A percentile compares a stretch with the other conserved stretches of the same genome.
These are phyloP conservation scores for Amphipyra tragopoginis DNA, from an alignment of 2,888 invertebrate species.

Conservation along the genomic window DNA sequence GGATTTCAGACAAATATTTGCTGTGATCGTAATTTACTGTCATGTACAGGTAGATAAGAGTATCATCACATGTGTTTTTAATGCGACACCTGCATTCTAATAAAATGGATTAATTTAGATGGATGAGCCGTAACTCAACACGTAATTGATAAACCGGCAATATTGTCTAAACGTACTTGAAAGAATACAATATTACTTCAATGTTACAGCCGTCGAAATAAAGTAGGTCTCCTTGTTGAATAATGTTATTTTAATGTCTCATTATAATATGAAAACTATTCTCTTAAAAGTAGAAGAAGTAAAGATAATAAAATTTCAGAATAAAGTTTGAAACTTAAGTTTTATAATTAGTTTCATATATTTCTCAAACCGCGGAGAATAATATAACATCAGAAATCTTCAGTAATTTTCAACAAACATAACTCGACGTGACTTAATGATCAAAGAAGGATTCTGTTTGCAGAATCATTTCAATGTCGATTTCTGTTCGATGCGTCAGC, in stretches of 20 bases:
- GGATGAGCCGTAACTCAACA: neutral
- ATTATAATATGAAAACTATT: neutral
- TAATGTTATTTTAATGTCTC: neutral
- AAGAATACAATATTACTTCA: slow-evolving; percentile 34
- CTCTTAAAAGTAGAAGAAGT: neutral
- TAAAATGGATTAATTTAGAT: neutral
- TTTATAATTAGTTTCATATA: neutral
- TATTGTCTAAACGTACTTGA: slow-evolving; percentile 20
- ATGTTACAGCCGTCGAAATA: slow-evolving; percentile 13
- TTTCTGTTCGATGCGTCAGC: neutral
- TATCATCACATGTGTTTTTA: slow-evolving; percentile 1
- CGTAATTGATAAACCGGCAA: neutral
- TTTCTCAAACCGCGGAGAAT: neutral
- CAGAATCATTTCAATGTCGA: slow-evolving; percentile 4
- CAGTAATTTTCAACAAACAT: neutral
- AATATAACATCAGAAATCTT: neutral
- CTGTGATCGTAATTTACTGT: neutral
- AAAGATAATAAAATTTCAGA: too few relatives aligned
- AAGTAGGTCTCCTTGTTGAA: slow-evolving; percentile 1
- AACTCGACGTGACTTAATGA: slow-evolving; percentile 1
- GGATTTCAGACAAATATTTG: slow-evolving; percentile 13
- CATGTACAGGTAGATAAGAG: neutral
- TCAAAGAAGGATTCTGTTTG: slow-evolving; percentile 3
- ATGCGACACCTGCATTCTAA: neutral
- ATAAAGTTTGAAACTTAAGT: neutral